Evolutionary conservation across 2,797 vertebrate species (phyloP), one percentile per base, ranked within the genome.

Genomic region (Gallinago stenura): DNA sequence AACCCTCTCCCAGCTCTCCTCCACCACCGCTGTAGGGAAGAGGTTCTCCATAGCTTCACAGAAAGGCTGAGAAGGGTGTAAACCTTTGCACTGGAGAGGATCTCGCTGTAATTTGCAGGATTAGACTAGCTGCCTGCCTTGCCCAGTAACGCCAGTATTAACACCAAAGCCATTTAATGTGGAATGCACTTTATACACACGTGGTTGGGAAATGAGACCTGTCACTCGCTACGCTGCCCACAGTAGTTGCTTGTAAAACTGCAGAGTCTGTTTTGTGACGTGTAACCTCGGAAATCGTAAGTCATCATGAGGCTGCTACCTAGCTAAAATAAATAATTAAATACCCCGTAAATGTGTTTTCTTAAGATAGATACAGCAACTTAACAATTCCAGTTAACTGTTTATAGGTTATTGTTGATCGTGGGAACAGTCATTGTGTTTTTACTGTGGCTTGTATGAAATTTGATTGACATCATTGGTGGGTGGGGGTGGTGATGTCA

Each of bases 291-390:
- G 60, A 15, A 35, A 41, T 4, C 22, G 15, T 3, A 3, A 1
- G 16, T 28, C 10, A 14, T 0, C 33, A 19, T 0, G 7, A 65
- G 41, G 2, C 45, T 71, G 84, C 62, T 33, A 1, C 0, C 0
- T 1, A 15, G 12, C 56, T 31, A 4, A 72, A 78, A 50, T 16
- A 48, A 79, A 50, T 9, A 66, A n/a, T 54, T 35, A 26, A 75
- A 13, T 12, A 4, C 7, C 75, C 33, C 7, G 5, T 18, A 30
- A 45, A 53, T 12, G 62, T n/a, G 50, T 66, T 73, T 62, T n/a
- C 53, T 35, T 64, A 50, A 75, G 61, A 8, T 37, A 75, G 61
- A 8, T 37, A 17, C 8, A 87, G 53, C 28, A 62, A 56, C 61
- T 66, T 6, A 6, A 6, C 1, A 11, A 30, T 26, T n/a, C 22